Conservation (phyloP, 2,888 invertebrate species). For the Cheilosia pagana region DNA sequence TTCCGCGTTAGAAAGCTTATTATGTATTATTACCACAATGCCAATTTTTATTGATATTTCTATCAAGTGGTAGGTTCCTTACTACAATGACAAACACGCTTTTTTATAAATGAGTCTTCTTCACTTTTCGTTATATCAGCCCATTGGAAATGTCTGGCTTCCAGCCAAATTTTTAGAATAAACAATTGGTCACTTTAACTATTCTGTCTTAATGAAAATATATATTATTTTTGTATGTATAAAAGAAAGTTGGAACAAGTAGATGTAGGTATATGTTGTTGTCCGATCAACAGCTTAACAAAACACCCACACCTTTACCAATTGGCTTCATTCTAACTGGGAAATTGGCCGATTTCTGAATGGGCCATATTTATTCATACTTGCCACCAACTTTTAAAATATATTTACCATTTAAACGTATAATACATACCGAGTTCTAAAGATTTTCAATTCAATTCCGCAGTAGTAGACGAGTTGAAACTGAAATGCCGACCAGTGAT, state of each 20-base stretch:
- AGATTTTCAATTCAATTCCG: not conserved
- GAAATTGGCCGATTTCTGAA: conserved; percentile 1
- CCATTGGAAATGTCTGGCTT: not conserved
- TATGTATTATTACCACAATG: not conserved
- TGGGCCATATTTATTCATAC: not conserved
- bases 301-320: not conserved
- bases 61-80: not conserved
- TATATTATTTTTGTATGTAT: not conserved
- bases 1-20: not conserved
- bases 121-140: conserved; percentile 4
- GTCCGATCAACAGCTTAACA: not conserved
- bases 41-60: not conserved
- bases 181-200: not conserved
- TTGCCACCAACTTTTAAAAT: not conserved
- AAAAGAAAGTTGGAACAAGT: conserved; percentile 1
- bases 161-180: not conserved
- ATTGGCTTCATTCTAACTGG: not conserved
- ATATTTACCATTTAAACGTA: not conserved
- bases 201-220: not conserved
- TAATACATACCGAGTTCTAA: conserved; percentile 11
- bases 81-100: not conserved
- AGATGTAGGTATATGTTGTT: not conserved
- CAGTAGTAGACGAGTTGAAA: not conserved
- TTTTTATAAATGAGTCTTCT: not conserved
- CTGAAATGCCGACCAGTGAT: not conserved